phyloP scores from a whole-genome alignment of 2,797 vertebrate genomes.

The Chaetophractus vellerosus region DNA sequence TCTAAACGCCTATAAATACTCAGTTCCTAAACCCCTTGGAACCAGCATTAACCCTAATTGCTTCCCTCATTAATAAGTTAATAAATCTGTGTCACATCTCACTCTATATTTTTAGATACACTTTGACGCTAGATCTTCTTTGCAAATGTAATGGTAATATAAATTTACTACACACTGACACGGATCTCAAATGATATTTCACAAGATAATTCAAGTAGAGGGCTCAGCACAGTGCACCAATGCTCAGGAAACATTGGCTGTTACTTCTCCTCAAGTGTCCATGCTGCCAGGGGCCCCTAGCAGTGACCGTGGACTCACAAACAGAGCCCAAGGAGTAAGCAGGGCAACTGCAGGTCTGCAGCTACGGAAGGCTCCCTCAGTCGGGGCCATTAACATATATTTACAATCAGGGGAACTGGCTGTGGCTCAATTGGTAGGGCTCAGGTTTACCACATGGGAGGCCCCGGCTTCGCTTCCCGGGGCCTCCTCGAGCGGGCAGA shows the following conservation, averaged over 20 bases:
- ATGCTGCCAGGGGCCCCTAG: background rate
- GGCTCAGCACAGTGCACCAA: background rate
- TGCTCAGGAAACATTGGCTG: background rate
- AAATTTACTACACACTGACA: background rate
- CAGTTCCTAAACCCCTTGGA: background rate
- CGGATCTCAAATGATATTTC: background rate
- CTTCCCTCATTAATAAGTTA: background rate
- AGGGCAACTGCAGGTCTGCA: background rate
- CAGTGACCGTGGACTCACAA: background rate
- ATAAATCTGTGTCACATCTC: background rate
- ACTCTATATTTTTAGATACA: background rate
- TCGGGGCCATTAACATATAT: background rate
- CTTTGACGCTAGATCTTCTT: constrained; percentile 23
- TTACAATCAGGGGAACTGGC: too few species aligned
- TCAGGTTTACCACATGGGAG: too few species aligned
- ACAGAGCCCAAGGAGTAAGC: background rate
- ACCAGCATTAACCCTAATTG: background rate
- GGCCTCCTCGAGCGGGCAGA: too few species aligned
- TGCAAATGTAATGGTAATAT: background rate
- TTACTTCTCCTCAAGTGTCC: background rate
- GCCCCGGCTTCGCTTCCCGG: too few species aligned
- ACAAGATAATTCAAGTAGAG: constrained; percentile 4
- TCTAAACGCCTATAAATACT: background rate
- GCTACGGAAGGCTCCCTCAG: background rate
- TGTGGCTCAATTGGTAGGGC: too few species aligned